Evolutionary conservation across 2,888 invertebrate species (phyloP), one percentile per base, ranked within the genome.

Genomic region (Ornithoptera priamus): DNA sequence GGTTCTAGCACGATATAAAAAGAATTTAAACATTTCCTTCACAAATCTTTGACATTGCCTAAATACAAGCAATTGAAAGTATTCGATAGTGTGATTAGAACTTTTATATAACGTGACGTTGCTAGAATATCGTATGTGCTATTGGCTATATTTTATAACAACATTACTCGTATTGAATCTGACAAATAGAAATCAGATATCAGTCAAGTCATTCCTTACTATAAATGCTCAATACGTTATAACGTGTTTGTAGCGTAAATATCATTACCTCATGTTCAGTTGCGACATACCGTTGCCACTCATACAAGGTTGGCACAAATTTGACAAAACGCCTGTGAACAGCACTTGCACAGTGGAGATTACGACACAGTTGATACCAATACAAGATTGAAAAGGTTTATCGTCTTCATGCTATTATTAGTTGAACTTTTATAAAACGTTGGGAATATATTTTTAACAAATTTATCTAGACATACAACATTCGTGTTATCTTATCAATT

Each of bases 301-400:
- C 50, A 62, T 17, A 65, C 46, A 62, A 66, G 61, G 20, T 46
- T 69, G 62, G 30, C 62, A 62, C 39, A 50, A 53, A 66, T 61
- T 59, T 60, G 56, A 56, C 65, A 50, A 53, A 24, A 46, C 15
- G 39, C 58, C 42, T 58, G 30, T 15, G 20, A 20, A 22, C 2
- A 63, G 8, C 30, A 56, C 20, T 36, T 53, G 59, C 50, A 67
- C 60, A 53, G 20, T 12, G 46, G 64, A 22, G 22, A 20, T 69
- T 69, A 39, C 65, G 56, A 62, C 66, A 69, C 65, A 62, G 61
- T 22, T 57, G 57, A 66, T 65, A 69, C 63, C 62, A 70, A 67
- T 67, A 67, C 53, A 10, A 63, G 60, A 67, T 59, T 53, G 63
- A 63, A 50, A 36, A 60, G 36, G 56, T 69, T 20, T 62, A 64